These are phyloP conservation scores for Tetramorium parvispinum DNA, from an alignment of 1,140 invertebrate species.

Conservation along the genomic window DNA sequence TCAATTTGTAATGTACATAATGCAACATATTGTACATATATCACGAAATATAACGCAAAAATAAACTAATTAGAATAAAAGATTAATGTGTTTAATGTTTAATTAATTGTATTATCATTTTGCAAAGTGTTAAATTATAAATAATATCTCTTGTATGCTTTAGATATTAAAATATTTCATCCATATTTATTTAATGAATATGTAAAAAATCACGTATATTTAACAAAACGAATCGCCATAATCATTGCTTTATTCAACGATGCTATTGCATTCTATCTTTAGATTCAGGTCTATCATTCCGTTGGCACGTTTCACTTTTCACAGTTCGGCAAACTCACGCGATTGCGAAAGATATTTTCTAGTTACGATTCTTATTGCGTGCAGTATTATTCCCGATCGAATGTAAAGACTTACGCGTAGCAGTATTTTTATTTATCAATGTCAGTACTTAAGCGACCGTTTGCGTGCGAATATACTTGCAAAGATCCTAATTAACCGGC, in stretches of 20 bases:
- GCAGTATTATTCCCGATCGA: not conserved
- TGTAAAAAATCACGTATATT: not conserved
- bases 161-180: not conserved
- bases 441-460: not conserved
- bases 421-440: constrained; percentile 10
- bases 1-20: not conserved
- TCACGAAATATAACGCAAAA: not conserved
- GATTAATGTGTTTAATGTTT: not conserved
- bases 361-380: constrained; percentile 33
- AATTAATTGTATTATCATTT: constrained; percentile 7
- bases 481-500: constrained; percentile 11
- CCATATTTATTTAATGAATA: not conserved
- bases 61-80: not conserved
- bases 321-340: constrained; percentile 29
- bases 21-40: no score
- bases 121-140: not conserved
- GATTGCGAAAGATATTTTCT: constrained; percentile 36
- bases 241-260: not conserved
- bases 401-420: not conserved
- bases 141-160: not conserved
- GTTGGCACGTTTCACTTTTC: constrained; percentile 36
- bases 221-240: not conserved
- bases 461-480: not conserved
- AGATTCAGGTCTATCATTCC: not conserved
- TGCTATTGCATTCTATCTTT: not conserved